Base-by-base conservation (phyloP, 2,797 vertebrate species). In the Notolabrus celidotus region DNA sequence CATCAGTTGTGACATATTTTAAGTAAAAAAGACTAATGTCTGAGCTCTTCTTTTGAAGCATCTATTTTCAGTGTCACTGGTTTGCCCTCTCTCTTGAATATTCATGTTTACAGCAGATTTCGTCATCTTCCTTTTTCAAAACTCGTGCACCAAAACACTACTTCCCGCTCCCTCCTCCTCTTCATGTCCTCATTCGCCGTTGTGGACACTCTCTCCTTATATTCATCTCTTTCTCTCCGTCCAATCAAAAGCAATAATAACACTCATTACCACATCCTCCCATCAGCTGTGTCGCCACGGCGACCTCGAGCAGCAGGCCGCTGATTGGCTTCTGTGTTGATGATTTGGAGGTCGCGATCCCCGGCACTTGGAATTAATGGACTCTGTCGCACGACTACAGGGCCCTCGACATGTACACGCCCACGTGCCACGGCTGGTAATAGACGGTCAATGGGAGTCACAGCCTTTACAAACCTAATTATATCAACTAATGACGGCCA, bases 251-350 rank as follows among this genome's bases (percentile, higher is more conserved):
- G 27, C 25, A 71, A 56, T 81, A 79, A 78, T 74, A 45, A 54
- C 72, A 64, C n/a, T 39, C 50, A 59, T 79, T 82, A 77, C 67
- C 55, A 56, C 52, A 65, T 67, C 57, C 63, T 74, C 58, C 70
- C 71, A 54, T 86, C 85, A 67, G 74, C 74, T 19, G 68, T 59
- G 68, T 90, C 79, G 29, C 77, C 62, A 23, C 9, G 29, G 60
- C 25, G 65, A 86, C 86, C 82, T 77, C 74, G 67, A 78, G 65
- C 86, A 73, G 79, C 83, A 74, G 77, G 82, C 83, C 53, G 74
- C 80, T 85, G 89, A 92, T 91, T 93, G 91, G 89, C 86, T 89
- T 88, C 67, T 59, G 57, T 83, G 86, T 79, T 84, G 86, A 89
- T 85, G 84, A 90, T 83, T 80, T 71, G 53, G 69, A 83, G 91